These are phyloP conservation scores for Hypanus sabinus DNA, from an alignment of 2,113 vertebrate genomes.

Conservation along the genomic window DNA sequence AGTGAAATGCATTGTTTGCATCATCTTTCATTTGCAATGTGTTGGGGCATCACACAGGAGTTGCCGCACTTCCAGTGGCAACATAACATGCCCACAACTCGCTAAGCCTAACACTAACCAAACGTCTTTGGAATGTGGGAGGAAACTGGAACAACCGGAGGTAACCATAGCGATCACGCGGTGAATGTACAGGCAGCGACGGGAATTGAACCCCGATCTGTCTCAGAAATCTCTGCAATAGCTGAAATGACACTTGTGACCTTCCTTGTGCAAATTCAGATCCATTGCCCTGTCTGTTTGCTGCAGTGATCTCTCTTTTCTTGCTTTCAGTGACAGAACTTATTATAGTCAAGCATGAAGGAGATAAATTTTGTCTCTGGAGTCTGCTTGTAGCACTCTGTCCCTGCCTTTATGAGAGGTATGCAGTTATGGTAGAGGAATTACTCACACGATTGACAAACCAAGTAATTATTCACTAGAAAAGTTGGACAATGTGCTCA, in stretches of 20 bases:
- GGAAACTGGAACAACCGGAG: too few species aligned
- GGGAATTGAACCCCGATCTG: not conserved
- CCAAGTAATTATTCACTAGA: not conserved
- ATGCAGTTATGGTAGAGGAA: not conserved
- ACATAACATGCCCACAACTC: too few species aligned
- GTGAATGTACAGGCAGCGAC: too few species aligned
- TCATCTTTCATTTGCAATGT: too few species aligned
- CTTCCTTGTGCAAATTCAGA: not conserved
- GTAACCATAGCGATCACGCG: too few species aligned
- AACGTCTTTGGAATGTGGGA: too few species aligned
- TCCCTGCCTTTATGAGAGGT: not conserved
- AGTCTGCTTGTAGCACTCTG: not conserved
- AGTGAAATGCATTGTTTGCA: too few species aligned
- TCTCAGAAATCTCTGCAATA: not conserved
- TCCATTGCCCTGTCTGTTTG: not conserved
- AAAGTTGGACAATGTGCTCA: not conserved
- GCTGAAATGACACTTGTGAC: not conserved
- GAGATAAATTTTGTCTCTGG: not conserved
- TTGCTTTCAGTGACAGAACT: too few species aligned
- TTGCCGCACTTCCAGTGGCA: too few species aligned
- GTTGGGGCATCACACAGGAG: too few species aligned
- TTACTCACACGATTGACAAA: not conserved
- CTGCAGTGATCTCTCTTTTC: not conserved
- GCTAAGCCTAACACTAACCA: too few species aligned
- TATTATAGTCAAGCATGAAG: slow-evolving; percentile 3